Evolutionary conservation across 2,888 invertebrate genomes (phyloP).

Genomic region (Lithophane socia): DNA sequence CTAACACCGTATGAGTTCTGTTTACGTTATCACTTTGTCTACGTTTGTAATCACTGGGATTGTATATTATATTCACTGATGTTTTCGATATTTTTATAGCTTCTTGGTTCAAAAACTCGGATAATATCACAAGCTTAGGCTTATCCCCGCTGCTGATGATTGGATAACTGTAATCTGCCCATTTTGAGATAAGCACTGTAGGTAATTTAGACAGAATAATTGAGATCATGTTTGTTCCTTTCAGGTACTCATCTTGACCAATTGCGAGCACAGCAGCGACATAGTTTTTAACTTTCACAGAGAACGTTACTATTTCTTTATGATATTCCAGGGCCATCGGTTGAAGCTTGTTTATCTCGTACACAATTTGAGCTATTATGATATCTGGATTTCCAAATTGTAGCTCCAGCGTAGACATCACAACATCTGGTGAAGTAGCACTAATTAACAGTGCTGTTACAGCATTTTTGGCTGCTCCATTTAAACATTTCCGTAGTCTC

Average conservation of each 20-base stretch:
- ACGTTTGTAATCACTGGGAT: background rate
- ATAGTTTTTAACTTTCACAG: too few relatives aligned
- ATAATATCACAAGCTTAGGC: conserved; percentile 1
- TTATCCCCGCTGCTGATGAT: background rate
- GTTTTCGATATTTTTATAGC: conserved; percentile 3
- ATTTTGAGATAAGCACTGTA: background rate
- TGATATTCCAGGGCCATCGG: too few relatives aligned
- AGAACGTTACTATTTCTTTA: too few relatives aligned
- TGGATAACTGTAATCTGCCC: conserved; percentile 3
- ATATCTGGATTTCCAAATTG: too few relatives aligned
- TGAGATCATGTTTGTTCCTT: background rate
- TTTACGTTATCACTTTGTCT: background rate
- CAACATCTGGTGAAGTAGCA: too few relatives aligned
- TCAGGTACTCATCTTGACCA: background rate
- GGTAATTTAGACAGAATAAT: background rate
- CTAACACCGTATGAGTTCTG: background rate
- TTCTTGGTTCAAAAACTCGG: conserved; percentile 1
- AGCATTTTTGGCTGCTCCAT: too few relatives aligned
- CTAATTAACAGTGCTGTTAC: too few relatives aligned
- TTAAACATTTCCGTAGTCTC: too few relatives aligned
- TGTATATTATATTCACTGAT: background rate
- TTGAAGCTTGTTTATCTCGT: too few relatives aligned
- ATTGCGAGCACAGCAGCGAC: too few relatives aligned
- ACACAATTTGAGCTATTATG: too few relatives aligned
- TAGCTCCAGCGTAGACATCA: too few relatives aligned